A percentile compares a stretch with the other conserved stretches of the same genome.
These are phyloP conservation scores for Pomacea canaliculata DNA, from an alignment of 2,888 invertebrate species.

Conservation along the genomic window DNA sequence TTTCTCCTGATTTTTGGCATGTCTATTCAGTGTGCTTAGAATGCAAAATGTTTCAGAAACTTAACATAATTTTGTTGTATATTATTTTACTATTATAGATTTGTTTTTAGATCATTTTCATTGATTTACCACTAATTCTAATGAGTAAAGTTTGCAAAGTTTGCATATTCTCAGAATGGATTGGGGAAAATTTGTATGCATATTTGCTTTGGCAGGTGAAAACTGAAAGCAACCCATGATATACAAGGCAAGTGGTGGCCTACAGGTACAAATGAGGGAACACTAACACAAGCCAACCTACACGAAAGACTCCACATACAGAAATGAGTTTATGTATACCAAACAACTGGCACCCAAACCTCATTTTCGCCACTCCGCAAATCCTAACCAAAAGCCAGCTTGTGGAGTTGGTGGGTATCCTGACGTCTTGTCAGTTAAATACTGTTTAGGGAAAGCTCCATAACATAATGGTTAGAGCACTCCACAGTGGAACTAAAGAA, in stretches of 20 bases:
- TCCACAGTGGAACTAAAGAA: too few species aligned
- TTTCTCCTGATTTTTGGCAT: too few species aligned
- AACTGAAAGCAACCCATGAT: conserved; percentile 46
- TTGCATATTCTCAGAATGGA: too few species aligned
- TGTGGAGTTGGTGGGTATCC: conserved; percentile 51
- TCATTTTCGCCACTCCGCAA: conserved; percentile 51
- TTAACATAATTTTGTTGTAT: too few species aligned
- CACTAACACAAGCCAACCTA: conserved; percentile 49
- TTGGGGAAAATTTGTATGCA: too few species aligned
- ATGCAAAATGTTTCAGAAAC: too few species aligned
- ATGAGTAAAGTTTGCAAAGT: too few species aligned
- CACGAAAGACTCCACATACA: conserved; percentile 57
- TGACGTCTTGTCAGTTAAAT: background rate
- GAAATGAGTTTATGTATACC: conserved; percentile 51
- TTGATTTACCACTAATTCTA: too few species aligned
- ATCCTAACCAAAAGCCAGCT: conserved; percentile 56
- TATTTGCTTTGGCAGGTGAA: conserved; percentile 39
- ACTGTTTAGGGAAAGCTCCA: too few species aligned
- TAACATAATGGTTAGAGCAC: too few species aligned
- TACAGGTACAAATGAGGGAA: conserved; percentile 45
- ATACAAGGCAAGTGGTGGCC: conserved; percentile 64
- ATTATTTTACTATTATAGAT: too few species aligned
- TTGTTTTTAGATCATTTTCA: background rate
- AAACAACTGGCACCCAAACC: conserved; percentile 36
- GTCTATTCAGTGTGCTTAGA: too few species aligned